phyloP scores from a whole-genome alignment of 2,888 invertebrate genomes.

The Byasa hedistus region DNA sequence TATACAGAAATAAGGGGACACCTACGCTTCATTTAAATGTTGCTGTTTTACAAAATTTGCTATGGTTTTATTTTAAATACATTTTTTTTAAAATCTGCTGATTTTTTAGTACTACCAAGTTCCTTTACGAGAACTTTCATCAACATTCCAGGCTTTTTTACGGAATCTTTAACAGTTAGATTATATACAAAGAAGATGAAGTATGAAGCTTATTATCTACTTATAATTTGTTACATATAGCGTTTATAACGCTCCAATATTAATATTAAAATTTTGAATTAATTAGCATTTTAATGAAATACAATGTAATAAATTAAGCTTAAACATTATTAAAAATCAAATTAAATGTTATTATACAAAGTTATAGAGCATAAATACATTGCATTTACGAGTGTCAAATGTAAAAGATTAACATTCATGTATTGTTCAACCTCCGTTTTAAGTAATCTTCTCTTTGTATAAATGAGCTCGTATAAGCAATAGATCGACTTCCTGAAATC shows the following conservation, averaged over 20 bases:
- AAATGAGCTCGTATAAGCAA: neutral
- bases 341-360: too few species aligned
- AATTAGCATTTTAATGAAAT: neutral
- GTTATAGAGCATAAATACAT: neutral
- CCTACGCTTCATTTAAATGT: constrained; percentile 3
- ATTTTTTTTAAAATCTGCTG: too few species aligned
- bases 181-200: too few species aligned
- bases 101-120: too few species aligned
- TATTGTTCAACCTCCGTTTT: neutral
- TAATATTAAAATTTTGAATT: neutral
- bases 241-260: neutral
- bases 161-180: too few species aligned
- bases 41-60: neutral
- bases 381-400: neutral
- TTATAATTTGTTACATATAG: too few species aligned
- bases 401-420: neutral
- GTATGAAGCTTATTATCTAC: too few species aligned
- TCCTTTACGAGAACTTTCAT: neutral
- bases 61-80: neutral
- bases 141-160: too few species aligned
- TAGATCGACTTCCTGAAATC: constrained; percentile 12
- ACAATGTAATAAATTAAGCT: neutral
- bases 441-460: neutral
- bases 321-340: neutral
- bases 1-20: constrained; percentile 3